phyloP scores from a whole-genome alignment of 2,888 invertebrate species.

The Malachius bipustulatus region DNA sequence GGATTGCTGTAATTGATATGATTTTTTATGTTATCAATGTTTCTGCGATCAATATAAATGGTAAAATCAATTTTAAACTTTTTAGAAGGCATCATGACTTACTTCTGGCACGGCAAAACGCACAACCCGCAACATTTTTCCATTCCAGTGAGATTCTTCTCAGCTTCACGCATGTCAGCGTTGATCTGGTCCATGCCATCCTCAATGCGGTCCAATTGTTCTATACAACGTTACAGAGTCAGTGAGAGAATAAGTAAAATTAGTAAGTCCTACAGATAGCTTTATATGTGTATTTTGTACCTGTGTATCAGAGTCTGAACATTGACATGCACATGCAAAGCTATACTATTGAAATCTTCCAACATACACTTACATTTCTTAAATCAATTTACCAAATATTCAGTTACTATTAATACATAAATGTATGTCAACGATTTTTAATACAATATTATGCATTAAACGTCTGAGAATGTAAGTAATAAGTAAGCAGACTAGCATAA shows the following conservation, averaged over 20 bases:
- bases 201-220: slow-evolving; percentile 99
- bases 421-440: too few species aligned
- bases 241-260: too few species aligned
- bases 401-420: too few species aligned
- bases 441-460: slow-evolving; percentile 16
- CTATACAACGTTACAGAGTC: slow-evolving; percentile 42
- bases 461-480: slow-evolving; percentile 11
- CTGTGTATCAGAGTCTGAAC: slow-evolving; percentile 18
- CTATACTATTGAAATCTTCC: slow-evolving; percentile 16
- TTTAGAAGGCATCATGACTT: too few species aligned
- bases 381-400: too few species aligned
- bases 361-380: too few species aligned
- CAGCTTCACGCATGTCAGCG: slow-evolving; percentile 98
- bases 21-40: too few species aligned
- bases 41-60: too few species aligned
- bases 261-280: slow-evolving; percentile 3
- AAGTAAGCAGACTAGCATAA: slow-evolving; percentile 15
- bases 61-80: too few species aligned
- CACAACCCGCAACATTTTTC: slow-evolving; percentile 99
- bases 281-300: slow-evolving; percentile 16
- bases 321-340: slow-evolving; percentile 25
- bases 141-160: slow-evolving; percentile 99
- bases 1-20: too few species aligned
- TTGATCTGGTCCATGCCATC: slow-evolving; percentile 99
- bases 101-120: slow-evolving; percentile 98